These are phyloP conservation scores for Larimichthys crocea DNA, from an alignment of 2,113 vertebrate genomes.

Conservation along the genomic window DNA sequence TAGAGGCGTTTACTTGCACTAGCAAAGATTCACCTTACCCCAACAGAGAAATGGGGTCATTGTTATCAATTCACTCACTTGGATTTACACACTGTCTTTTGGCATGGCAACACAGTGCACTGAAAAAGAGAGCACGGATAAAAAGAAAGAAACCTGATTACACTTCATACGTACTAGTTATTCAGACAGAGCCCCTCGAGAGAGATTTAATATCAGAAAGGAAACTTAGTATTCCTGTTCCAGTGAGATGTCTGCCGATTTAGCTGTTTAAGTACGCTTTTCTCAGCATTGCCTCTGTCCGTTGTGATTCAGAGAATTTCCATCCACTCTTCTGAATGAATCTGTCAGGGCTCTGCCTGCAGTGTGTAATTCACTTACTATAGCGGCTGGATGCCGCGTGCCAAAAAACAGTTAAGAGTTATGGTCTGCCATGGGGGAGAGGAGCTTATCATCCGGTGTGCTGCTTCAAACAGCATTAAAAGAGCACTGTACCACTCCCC, in stretches of 20 bases:
- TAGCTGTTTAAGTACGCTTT: background rate
- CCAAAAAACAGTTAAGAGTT: constrained; percentile 54
- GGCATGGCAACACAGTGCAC: background rate
- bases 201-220: background rate
- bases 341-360: constrained; percentile 41
- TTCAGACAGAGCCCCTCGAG: background rate
- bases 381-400: constrained; percentile 7
- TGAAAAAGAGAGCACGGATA: background rate
- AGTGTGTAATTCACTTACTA: constrained; percentile 50
- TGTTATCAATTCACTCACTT: constrained; percentile 4
- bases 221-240: background rate
- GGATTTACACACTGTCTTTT: background rate
- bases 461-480: constrained; percentile 39
- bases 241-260: constrained; percentile 6
- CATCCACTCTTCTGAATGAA: constrained; percentile 50
- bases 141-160: constrained; percentile 5
- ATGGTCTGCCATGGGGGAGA: constrained; percentile 26
- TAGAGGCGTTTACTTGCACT: background rate
- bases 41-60: constrained; percentile 6
- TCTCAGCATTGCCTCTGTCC: constrained; percentile 1
- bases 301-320: constrained; percentile 36
- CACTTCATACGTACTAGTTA: background rate
- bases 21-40: background rate
- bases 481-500: background rate
- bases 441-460: constrained; percentile 37